These are phyloP conservation scores for Arvicola amphibius DNA, from an alignment of 2,797 vertebrate genomes.

Conservation along the genomic window DNA sequence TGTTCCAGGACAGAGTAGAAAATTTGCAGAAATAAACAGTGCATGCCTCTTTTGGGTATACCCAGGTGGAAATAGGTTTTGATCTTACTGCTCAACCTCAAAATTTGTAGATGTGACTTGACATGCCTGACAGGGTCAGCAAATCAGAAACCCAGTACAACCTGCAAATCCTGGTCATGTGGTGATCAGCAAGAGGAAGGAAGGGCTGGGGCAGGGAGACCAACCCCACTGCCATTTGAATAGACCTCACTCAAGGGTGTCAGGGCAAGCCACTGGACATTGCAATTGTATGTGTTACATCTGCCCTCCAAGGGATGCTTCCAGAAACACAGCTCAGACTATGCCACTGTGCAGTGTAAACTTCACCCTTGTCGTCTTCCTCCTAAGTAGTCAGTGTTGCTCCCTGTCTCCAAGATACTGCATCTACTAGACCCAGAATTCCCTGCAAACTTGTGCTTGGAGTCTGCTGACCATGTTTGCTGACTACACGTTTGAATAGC, in stretches of 20 bases:
- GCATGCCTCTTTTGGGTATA: neutral
- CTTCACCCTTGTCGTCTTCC: neutral
- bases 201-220: rapidly evolving
- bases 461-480: neutral
- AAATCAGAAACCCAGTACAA: neutral
- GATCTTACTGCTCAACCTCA: slow-evolving; percentile 19
- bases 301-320: neutral
- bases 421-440: neutral
- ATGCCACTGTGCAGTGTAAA: neutral
- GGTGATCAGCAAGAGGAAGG: neutral
- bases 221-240: neutral
- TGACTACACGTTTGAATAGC: neutral
- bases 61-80: neutral
- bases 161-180: neutral
- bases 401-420: neutral
- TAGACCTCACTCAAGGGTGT: neutral
- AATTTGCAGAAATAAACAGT: slow-evolving; percentile 6
- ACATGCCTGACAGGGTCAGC: neutral
- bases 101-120: neutral
- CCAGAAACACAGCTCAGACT: neutral
- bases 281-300: neutral
- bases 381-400: rapidly evolving
- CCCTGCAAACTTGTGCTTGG: neutral
- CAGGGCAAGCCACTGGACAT: neutral
- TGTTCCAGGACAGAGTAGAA: neutral